Evolutionary conservation across 2,888 invertebrate species (phyloP).

Genomic region (Thymelicus lineola): DNA sequence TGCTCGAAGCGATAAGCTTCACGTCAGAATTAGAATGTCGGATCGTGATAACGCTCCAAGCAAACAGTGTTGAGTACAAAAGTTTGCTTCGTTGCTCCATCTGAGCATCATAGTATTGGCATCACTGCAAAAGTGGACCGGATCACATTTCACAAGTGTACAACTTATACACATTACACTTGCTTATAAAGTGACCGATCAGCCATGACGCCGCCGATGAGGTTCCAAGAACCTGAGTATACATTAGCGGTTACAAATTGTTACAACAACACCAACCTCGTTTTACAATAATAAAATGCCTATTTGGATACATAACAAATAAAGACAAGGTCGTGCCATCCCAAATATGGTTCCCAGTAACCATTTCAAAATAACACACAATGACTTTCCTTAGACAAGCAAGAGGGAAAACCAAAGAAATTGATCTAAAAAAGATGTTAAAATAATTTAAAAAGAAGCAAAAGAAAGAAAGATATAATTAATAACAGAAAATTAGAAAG

Average conservation of each 20-base stretch:
- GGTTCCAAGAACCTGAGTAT: conserved; percentile 21
- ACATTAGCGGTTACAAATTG: background rate
- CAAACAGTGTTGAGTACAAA: no score
- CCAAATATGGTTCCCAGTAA: background rate
- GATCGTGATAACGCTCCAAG: no score
- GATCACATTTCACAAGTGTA: conserved; percentile 33
- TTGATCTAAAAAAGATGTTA: no score
- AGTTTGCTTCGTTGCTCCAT: background rate
- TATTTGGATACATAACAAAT: background rate
- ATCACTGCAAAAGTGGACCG: conserved; percentile 32
- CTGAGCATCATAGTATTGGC: background rate
- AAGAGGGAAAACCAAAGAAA: no score
- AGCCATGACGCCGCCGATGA: conserved; percentile 21
- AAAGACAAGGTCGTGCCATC: background rate
- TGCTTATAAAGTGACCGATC: conserved; percentile 25
- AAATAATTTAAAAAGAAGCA: no score
- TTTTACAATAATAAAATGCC: background rate
- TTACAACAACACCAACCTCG: background rate
- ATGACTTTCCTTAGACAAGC: no score
- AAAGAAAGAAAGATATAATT: no score
- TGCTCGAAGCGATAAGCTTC: no score
- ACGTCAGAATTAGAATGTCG: no score
- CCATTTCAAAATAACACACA: background rate
- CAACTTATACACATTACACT: conserved; percentile 28
- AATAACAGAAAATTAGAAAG: no score